These are phyloP conservation scores for Leistus spinibarbis DNA, from an alignment of 2,888 invertebrate genomes.

Conservation along the genomic window DNA sequence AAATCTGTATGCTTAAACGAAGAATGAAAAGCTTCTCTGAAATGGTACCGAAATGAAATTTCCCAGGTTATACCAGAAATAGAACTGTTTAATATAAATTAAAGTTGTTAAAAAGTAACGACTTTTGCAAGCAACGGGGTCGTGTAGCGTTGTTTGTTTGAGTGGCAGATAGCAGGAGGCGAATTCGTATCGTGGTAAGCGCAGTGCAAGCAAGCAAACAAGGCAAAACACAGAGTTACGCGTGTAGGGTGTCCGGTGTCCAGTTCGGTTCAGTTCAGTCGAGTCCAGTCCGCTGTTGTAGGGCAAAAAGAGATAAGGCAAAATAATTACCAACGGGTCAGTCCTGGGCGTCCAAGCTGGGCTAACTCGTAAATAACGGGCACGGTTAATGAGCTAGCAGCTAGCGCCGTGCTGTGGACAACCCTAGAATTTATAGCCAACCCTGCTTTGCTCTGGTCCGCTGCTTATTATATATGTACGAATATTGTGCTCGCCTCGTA, in stretches of 20 bases:
- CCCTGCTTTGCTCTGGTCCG: constrained; percentile 2
- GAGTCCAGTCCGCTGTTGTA: background rate
- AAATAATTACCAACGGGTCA: constrained; percentile 48
- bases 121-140: background rate
- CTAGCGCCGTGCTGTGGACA: constrained; percentile 45
- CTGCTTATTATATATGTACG: constrained; percentile 3
- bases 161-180: background rate
- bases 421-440: constrained; percentile 50
- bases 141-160: background rate
- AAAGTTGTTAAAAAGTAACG: background rate
- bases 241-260: background rate
- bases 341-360: background rate
- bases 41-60: background rate
- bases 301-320: constrained; percentile 45
- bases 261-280: too few species aligned
- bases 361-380: constrained; percentile 49
- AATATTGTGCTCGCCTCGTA: background rate
- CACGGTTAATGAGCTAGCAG: constrained; percentile 51
- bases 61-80: background rate
- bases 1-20: too few species aligned
- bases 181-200: background rate
- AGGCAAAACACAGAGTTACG: background rate
- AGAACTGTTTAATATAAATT: background rate
- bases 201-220: too few species aligned
- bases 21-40: background rate